Evolutionary conservation across 1,140 invertebrate genomes (phyloP), one percentile per base, ranked within the genome.

Genomic region (Goniozus legneri): DNA sequence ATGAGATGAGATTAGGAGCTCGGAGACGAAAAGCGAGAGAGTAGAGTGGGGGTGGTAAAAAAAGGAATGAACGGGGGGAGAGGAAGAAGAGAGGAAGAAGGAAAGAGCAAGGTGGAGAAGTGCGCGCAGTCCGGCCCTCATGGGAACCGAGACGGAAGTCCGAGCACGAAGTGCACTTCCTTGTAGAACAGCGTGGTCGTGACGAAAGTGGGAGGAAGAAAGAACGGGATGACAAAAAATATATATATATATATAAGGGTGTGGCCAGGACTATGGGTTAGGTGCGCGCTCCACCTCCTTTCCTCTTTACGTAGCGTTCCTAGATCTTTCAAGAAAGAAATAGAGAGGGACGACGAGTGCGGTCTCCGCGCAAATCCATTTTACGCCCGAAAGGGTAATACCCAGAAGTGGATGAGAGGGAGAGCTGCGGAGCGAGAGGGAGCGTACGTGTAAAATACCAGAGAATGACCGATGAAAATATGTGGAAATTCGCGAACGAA

Each of bases 141-240:
- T 34, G 37, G 48, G 61, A 62, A 32, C 14, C 45, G 41, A 38
- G 47, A 55, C 54, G 44, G 39, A 56, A 62, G 60, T 64, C 61
- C 44, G 42, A 38, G 60, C 60, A 64, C 61, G 61, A 60, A 64
- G 61, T 64, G 61, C 61, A 64, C 60, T 64, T 62, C 48, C 61
- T 60, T 62, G 61, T 64, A 64, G 40, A 49, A 57, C 61, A 60
- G 47, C 56, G 47, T 36, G 51, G 21, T 52, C 49, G 35, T 50
- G 51, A 54, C 44, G 56, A 43, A 15, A n/a, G n/a, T n/a, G n/a
- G n/a, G n/a, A 4, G 18, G 36, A 38, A 47, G 45, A 50, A 43
- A 52, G 24, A 10, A n/a, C n/a, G n/a, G n/a, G n/a, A n/a, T n/a
- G n/a, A n/a, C n/a, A n/a, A n/a, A n/a, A n/a, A n/a, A n/a, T n/a